phyloP scores from a whole-genome alignment of 1,140 invertebrate genomes.

The Conus betulinus region DNA sequence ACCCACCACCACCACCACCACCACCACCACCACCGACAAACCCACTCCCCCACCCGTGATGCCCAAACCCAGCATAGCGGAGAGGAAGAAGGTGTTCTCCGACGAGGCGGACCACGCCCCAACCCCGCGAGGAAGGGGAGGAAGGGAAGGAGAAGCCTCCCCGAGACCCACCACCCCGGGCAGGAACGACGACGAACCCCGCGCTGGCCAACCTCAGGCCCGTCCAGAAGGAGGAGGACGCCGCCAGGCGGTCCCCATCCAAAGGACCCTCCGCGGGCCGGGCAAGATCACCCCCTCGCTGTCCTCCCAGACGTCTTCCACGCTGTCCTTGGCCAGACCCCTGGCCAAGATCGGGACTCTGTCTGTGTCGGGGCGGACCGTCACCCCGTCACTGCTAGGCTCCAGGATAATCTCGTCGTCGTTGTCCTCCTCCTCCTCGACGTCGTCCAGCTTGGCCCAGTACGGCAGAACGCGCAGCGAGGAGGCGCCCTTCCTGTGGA shows the following conservation, averaged over 20 bases:
- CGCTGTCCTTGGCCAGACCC: background rate
- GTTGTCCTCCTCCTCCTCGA: background rate
- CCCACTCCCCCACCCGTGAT: background rate
- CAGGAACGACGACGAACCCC: no score
- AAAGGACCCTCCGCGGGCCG: background rate
- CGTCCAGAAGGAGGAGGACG: no score
- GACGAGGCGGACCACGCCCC: background rate
- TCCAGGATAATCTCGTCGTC: background rate
- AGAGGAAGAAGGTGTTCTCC: background rate
- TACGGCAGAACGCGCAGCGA: slow-evolving; percentile 48
- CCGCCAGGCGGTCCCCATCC: background rate
- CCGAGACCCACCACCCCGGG: no score
- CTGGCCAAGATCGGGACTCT: background rate
- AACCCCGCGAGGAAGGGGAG: background rate
- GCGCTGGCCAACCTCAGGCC: no score
- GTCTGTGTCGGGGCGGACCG: background rate
- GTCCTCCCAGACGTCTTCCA: background rate
- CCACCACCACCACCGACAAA: background rate
- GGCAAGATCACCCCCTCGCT: background rate
- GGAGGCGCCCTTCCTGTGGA: slow-evolving; percentile 65
- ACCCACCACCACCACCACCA: background rate
- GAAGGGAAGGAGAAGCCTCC: background rate
- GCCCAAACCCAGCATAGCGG: background rate
- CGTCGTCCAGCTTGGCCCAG: slow-evolving; percentile 8
- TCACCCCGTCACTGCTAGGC: background rate